Conservation (phyloP, 2,888 invertebrate genomes). For the Hartigia nigra region DNA sequence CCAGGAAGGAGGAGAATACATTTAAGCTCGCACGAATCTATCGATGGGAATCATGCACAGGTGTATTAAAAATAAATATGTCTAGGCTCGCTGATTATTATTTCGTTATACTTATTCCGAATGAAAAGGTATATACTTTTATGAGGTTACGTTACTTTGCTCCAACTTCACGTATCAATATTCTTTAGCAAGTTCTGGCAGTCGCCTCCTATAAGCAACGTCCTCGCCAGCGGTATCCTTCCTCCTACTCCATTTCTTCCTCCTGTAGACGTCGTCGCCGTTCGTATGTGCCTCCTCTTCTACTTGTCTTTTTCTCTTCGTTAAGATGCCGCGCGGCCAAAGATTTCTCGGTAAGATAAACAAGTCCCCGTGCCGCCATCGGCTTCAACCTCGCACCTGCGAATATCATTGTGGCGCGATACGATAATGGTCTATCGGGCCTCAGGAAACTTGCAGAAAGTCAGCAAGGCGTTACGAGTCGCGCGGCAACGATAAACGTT, state of each 20-base stretch:
- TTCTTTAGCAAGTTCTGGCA: background rate
- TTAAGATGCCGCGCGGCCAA: conserved; percentile 46
- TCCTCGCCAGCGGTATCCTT: conserved; percentile 10
- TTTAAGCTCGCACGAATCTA: background rate
- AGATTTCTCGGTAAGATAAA: conserved; percentile 55
- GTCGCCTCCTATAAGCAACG: background rate
- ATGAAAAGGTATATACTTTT: background rate
- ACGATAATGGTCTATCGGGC: conserved; percentile 7
- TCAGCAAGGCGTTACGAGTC: background rate
- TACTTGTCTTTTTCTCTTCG: conserved; percentile 44
- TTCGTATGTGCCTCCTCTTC: conserved; percentile 13
- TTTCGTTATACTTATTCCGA: background rate
- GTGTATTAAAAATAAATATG: background rate
- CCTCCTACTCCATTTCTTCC: conserved; percentile 15
- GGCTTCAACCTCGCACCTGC: conserved; percentile 38
- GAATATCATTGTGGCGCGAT: conserved; percentile 25
- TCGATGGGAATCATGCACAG: background rate
- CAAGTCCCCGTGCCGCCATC: conserved; percentile 5
- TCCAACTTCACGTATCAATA: background rate
- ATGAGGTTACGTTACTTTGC: background rate
- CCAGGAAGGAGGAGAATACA: background rate
- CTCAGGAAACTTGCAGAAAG: background rate
- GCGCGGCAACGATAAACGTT: background rate
- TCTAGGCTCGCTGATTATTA: background rate
- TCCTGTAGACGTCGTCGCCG: background rate